phyloP scores from a whole-genome alignment of 2,888 invertebrate genomes.

The Acronicta psi region DNA sequence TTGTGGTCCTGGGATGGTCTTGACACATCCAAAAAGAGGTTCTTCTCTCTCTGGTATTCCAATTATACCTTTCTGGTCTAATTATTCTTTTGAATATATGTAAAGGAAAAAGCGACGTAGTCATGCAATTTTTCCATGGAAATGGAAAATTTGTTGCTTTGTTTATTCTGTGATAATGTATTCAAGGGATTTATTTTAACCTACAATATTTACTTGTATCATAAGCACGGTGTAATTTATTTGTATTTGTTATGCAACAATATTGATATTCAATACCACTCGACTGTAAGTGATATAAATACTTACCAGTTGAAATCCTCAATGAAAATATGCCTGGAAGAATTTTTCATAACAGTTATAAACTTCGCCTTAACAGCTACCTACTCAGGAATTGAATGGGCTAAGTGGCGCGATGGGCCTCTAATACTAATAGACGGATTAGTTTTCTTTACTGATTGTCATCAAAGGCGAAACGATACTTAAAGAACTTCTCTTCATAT shows the following conservation, averaged over 20 bases:
- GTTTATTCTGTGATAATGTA: constrained; percentile 28
- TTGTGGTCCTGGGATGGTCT: too few species aligned
- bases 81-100: background rate
- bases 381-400: constrained; percentile 52
- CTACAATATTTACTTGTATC: constrained; percentile 22
- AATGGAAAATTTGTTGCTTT: constrained; percentile 23
- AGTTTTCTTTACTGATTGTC: constrained; percentile 72
- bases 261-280: constrained; percentile 8
- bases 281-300: background rate
- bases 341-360: background rate
- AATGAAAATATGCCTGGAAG: background rate
- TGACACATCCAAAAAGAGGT: too few species aligned
- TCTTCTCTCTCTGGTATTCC: too few species aligned
- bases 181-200: constrained; percentile 10
- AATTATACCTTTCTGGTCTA: background rate
- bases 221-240: constrained; percentile 17
- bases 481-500: constrained; percentile 16
- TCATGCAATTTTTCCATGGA: constrained; percentile 20
- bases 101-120: background rate
- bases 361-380: constrained; percentile 47
- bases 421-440: constrained; percentile 75
- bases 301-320: background rate
- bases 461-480: constrained; percentile 49
- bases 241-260: constrained; percentile 21
- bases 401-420: constrained; percentile 61